phyloP scores from a whole-genome alignment of 1,140 invertebrate species.

The Trigoniulus corallinus region DNA sequence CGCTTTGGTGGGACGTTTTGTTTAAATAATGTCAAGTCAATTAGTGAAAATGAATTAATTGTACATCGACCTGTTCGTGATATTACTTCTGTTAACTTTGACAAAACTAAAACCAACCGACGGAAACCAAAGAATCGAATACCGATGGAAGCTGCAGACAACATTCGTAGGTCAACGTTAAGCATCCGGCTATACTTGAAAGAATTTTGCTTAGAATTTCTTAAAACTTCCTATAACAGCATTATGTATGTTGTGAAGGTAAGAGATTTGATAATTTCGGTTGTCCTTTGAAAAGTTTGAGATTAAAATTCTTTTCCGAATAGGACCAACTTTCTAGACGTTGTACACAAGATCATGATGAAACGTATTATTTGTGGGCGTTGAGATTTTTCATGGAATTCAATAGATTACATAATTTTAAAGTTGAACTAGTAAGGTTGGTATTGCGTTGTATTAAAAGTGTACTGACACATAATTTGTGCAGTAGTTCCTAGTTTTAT shows the following conservation, averaged over 20 bases:
- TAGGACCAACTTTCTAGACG: conserved; percentile 40
- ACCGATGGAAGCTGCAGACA: conserved; percentile 36
- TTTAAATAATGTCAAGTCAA: conserved; percentile 81
- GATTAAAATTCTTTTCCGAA: conserved; percentile 5
- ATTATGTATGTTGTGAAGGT: conserved; percentile 64
- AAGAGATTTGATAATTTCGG: not conserved
- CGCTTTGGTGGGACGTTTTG: conserved; percentile 84
- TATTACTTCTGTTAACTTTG: conserved; percentile 55
- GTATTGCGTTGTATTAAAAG: no score
- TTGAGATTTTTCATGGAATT: conserved; percentile 96
- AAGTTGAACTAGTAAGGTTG: conserved; percentile 75
- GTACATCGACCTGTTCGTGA: conserved; percentile 66
- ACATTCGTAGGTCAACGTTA: conserved; percentile 53
- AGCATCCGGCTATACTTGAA: conserved; percentile 71
- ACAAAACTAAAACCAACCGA: conserved; percentile 47
- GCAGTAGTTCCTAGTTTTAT: no score
- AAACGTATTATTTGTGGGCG: conserved; percentile 85
- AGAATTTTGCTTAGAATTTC: conserved; percentile 84
- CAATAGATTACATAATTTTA: conserved; percentile 64
- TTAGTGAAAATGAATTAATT: conserved; percentile 76
- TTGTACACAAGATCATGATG: conserved; percentile 53
- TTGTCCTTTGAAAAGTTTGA: not conserved
- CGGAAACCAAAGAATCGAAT: conserved; percentile 46
- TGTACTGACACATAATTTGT: no score
- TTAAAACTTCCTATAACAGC: conserved; percentile 81